Percentiles rank a stretch among this genome's conserved stretches.
Conservation (phyloP, 2,113 vertebrate genomes). For the Phaethon lepturus region DNA sequence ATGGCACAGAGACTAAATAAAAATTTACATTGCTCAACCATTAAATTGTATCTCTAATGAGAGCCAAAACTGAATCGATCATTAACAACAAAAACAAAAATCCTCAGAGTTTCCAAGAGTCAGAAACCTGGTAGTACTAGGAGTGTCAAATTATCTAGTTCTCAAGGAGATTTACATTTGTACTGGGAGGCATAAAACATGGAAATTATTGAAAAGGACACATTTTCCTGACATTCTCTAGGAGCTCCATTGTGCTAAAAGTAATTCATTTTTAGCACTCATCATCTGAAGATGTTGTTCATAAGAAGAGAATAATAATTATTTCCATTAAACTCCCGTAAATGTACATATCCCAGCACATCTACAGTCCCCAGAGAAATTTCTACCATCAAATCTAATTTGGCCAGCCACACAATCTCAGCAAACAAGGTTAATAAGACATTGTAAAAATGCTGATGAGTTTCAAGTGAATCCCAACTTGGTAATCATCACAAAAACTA, state of each 20-base stretch:
- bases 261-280: neutral
- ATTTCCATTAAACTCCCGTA: slow-evolving; percentile 40
- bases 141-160: neutral
- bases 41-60: neutral
- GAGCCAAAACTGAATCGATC: neutral
- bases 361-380: neutral
- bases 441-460: slow-evolving; percentile 31
- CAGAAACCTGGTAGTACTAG: neutral
- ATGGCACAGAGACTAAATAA: neutral
- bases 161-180: neutral
- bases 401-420: neutral
- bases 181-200: neutral
- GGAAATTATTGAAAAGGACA: neutral
- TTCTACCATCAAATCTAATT: slow-evolving; percentile 30
- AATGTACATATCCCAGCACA: neutral
- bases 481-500: neutral
- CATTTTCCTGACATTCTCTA: neutral
- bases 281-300: neutral
- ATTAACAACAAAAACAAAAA: neutral
- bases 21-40: neutral
- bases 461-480: slow-evolving; percentile 19
- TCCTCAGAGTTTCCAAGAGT: neutral
- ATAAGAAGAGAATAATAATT: neutral
- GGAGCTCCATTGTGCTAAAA: neutral
- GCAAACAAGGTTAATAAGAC: slow-evolving; percentile 46